Evolutionary conservation across 2,113 vertebrate genomes (phyloP).

Genomic region (Geococcyx californianus): DNA sequence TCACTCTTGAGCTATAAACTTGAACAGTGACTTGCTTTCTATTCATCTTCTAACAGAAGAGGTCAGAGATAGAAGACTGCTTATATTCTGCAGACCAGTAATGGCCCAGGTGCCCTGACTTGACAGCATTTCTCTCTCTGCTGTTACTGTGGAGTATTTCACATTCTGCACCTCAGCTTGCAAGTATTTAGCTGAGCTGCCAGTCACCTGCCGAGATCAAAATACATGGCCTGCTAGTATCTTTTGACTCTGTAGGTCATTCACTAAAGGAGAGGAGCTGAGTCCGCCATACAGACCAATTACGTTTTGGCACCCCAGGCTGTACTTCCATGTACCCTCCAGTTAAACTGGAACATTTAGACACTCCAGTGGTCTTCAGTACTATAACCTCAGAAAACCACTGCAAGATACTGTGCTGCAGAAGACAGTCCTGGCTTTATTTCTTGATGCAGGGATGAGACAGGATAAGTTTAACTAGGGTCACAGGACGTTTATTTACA

Average conservation of each 20-base stretch:
- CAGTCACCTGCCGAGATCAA: not conserved
- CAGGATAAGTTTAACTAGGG: not conserved
- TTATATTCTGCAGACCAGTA: not conserved
- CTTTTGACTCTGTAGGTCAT: not conserved
- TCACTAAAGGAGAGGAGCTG: not conserved
- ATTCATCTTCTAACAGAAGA: not conserved
- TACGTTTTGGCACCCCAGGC: not conserved
- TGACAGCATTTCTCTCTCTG: not conserved
- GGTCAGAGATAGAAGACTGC: not conserved
- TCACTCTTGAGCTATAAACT: not conserved
- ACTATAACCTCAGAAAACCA: not conserved
- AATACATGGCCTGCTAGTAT: not conserved
- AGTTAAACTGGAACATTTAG: not conserved
- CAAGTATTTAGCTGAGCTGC: not conserved
- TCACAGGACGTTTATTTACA: not conserved
- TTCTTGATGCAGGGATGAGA: not conserved
- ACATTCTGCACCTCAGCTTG: not conserved
- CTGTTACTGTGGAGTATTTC: not conserved
- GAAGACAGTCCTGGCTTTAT: not conserved
- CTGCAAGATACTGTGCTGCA: not conserved
- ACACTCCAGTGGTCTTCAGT: not conserved
- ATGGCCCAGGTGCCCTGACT: not conserved
- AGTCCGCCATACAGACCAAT: not conserved
- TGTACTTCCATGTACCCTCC: not conserved
- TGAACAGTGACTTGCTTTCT: not conserved